Conservation (phyloP, 1,140 invertebrate genomes). For the Danaus plexippus region DNA sequence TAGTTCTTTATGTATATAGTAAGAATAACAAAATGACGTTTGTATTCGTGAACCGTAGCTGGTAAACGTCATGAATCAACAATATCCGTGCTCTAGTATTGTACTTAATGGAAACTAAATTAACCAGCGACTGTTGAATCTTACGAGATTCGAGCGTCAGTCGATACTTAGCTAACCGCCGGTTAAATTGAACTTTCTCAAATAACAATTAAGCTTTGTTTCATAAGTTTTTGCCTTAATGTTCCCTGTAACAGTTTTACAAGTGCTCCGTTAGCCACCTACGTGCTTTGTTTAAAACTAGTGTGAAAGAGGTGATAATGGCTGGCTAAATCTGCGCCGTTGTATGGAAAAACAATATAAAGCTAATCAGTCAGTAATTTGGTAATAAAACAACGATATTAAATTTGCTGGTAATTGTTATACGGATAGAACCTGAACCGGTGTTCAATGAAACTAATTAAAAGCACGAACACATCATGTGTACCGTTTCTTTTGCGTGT, state of each 20-base stretch:
- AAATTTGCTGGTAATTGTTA: conserved; percentile 8
- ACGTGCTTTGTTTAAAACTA: conserved; percentile 11
- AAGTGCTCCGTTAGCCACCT: conserved; percentile 14
- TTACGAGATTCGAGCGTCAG: conserved; percentile 5
- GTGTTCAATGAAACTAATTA: no score
- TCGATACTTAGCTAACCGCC: conserved; percentile 19
- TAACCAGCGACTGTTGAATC: neutral
- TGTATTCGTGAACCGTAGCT: no score
- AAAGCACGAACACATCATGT: no score
- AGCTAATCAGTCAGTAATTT: conserved; percentile 8
- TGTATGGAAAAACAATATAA: neutral
- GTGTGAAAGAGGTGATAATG: conserved; percentile 6
- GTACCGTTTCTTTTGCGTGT: no score
- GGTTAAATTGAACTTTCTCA: conserved; percentile 23
- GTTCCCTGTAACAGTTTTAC: conserved; percentile 24
- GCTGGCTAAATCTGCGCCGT: neutral
- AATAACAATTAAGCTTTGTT: conserved; percentile 20
- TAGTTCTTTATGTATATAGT: no score
- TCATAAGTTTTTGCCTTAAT: conserved; percentile 17
- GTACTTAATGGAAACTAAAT: no score
- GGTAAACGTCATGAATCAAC: no score
- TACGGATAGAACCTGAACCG: no score
- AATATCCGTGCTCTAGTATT: no score
- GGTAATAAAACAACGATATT: conserved; percentile 7
- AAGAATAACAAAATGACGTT: no score